Evolutionary conservation across 2,113 vertebrate genomes (phyloP), one percentile per base, ranked within the genome.

Genomic region (Excalfactoria chinensis): DNA sequence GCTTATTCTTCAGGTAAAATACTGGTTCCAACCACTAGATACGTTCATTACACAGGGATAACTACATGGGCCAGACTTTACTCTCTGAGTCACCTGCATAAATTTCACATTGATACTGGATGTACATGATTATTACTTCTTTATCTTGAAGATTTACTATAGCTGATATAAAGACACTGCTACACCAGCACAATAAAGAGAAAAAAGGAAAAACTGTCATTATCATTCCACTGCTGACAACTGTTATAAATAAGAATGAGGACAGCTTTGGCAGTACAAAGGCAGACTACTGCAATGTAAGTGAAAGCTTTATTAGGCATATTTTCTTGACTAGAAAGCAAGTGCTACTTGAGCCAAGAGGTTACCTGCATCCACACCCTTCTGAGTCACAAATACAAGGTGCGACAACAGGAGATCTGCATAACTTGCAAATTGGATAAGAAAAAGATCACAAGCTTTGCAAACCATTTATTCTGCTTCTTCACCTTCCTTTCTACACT

Each of bases 401-500:
- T 13, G 32, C 53, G 76, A 86, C 56, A 87, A 25, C 0, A 8
- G 32, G 46, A 68, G 21, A 3, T 75, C 70, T 78, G 72, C n/a
- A 53, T 20, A 72, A 37, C 9, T 55, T 70, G 48, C 85, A 75
- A 28, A 17, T 0, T 3, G 28, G 49, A 7, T 3, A 26, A 20
- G 9, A 12, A 16, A 56, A 71, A 72, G 23, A 72, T 59, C 46
- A 41, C 56, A 46, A 23, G 71, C 35, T 46, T 53, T 76, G 63
- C 70, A 72, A 86, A 92, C 40, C 34, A 87, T 51, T 79, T 40
- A 13, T 53, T 76, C 22, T 56, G 67, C 41, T 71, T 22, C 80
- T 71, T 86, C 84, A 53, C 13, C 48, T 48, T 41, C 68, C 79
- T 73, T 78, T 89, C 86, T 84, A 86, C 64, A 51, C 90, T 63